Base-by-base conservation (phyloP, 2,888 invertebrate genomes). In the Caenorhabditis doughertyi region DNA sequence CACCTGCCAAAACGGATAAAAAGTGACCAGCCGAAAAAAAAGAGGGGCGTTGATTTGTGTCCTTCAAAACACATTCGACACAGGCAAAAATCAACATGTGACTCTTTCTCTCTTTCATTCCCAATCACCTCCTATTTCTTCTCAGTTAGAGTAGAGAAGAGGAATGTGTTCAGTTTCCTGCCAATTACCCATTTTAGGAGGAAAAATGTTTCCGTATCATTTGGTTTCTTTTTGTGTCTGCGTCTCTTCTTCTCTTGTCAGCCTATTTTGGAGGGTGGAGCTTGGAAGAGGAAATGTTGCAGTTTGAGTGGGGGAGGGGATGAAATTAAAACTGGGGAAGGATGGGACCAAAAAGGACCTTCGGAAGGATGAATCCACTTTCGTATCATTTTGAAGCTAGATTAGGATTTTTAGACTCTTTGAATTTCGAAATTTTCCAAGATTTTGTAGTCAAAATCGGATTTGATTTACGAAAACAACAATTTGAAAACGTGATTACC, bases 141-240 rank as follows among this genome's bases (percentile, higher is more conserved):
- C 39, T 8, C 9, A 39, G 16, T 2, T 13, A 39, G 58, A 35
- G 39, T 9, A 9, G n/a, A n/a, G 16, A 16, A 29, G 39, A 11
- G 11, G 16, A 39, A 39, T 39, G 39, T 18, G 44, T 47, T 47
- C 44, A 47, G 44, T 47, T 47, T 47, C 51, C 51, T 51, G 51
- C 51, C 51, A 23, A 51, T 47, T 47, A 18, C 18, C 18, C 7
- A 13, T 47, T 47, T 18, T 3, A n/a, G 2, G 18, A 8, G 13
- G 13, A 47, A 47, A 18, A 4, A 4, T 18, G 3, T 55, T 70
- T 70, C 27, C 70, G 62, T 64, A 53, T 64, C 62, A 53, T 44
- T 77, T 70, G 49, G 8, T 60, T 68, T 32, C 29, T 67, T 44
- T 62, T 18, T 29, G 42, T 42, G 9, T 18, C 44, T 47, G 51